Base-by-base conservation (phyloP, 2,797 vertebrate genomes). In the Cryptoprocta ferox region DNA sequence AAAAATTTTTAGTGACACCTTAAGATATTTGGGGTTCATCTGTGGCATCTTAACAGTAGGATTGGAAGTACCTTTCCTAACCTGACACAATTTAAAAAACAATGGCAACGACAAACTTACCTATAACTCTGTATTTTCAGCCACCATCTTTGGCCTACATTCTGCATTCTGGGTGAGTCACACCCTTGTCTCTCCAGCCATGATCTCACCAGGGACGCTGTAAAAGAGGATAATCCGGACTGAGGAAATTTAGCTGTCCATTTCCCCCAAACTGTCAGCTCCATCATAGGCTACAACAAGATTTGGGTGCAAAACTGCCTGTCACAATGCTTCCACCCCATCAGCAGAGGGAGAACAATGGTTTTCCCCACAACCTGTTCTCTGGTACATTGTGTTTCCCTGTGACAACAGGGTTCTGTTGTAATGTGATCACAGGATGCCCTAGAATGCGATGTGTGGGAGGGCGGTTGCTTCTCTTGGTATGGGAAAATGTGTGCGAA, bases 361-460 rank as follows among this genome's bases (percentile, higher is more conserved):
- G 6, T 28, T 63, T 18, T 65, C 12, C 42, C 30, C 32, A 61
- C n/a, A 21, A 1, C 39, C 13, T 15, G 21, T 82, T 73, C 21
- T 61, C 56, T 28, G 24, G 45, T 63, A 10, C 18, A 39, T n/a
- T 5, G 45, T 19, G 2, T 32, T 48, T 26, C 68, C n/a, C 63
- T 48, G 59, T 13, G 81, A 6, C 18, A 16, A 63, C 56, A 48
- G 53, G 12, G 39, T 42, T 78, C 81, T 91, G 21, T 82, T 37
- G 53, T 45, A 7, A 6, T 32, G 35, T 73, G 70, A 75, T 92
- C 65, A 75, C 6, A n/a, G 56, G 53, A 16, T 42, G 80, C 13
- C 45, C 13, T 78, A 89, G 95, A 93, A 80, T 75, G 93, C 13
- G 16, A 39, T 32, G 0, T 56, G 65, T 95, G 92, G 93, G 87